Conservation (phyloP, 2,888 invertebrate species). For the Cheilosia vulpina region DNA sequence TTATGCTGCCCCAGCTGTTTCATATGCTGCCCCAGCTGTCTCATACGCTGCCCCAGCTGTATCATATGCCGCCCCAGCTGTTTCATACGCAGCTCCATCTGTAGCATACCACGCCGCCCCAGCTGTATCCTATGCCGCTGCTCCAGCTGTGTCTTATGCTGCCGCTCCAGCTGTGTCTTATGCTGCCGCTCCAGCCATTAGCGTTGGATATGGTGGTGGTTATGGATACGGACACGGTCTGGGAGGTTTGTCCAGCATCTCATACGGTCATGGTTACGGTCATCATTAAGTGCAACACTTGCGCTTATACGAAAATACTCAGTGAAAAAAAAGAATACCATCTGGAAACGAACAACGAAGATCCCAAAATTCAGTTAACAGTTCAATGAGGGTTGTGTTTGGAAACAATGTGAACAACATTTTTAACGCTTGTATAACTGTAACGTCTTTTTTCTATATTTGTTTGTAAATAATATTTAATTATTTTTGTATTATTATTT, state of each 20-base stretch:
- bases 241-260: slow-evolving; percentile 77
- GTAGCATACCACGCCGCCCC: slow-evolving; percentile 76
- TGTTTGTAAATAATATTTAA: slow-evolving; percentile 74
- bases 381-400: slow-evolving; percentile 69
- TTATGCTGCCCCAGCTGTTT: slow-evolving; percentile 75
- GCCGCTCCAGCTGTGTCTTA: slow-evolving; percentile 76
- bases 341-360: slow-evolving; percentile 45
- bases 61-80: slow-evolving; percentile 79
- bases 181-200: slow-evolving; percentile 78
- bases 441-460: slow-evolving; percentile 52
- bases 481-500: slow-evolving; percentile 46
- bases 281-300: slow-evolving; percentile 58
- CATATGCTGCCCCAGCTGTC: slow-evolving; percentile 79
- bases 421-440: slow-evolving; percentile 35
- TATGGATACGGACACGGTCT: slow-evolving; percentile 76
- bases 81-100: slow-evolving; percentile 78
- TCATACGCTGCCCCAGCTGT: slow-evolving; percentile 79
- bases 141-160: slow-evolving; percentile 79
- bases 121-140: slow-evolving; percentile 77
- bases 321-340: slow-evolving; percentile 32
- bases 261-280: slow-evolving; percentile 69
- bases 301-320: slow-evolving; percentile 52
- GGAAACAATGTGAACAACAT: slow-evolving; percentile 34
- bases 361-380: slow-evolving; percentile 73
- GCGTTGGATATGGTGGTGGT: slow-evolving; percentile 76